phyloP scores from a whole-genome alignment of 1,140 invertebrate species.

The Phymorhynchus buccinoides region DNA sequence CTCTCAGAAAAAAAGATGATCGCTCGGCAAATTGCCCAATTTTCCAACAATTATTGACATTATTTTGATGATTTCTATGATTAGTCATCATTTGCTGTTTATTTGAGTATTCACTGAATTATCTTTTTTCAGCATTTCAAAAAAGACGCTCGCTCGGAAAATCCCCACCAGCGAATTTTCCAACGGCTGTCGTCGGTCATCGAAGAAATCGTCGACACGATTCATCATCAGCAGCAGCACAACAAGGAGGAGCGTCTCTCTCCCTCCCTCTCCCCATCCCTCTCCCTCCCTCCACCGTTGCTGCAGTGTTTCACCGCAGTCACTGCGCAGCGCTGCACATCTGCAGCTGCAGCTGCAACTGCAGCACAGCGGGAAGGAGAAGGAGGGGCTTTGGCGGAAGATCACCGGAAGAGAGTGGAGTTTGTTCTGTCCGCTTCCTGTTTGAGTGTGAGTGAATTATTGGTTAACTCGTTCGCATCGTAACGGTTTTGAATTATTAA shows the following conservation, averaged over 20 bases:
- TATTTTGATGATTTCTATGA: too few species aligned
- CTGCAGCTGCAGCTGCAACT: background rate
- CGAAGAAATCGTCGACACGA: background rate
- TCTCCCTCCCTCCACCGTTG: background rate
- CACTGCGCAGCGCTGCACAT: background rate
- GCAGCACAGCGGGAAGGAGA: background rate
- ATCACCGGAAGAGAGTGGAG: background rate
- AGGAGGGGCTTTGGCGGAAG: background rate
- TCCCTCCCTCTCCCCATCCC: background rate
- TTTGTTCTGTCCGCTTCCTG: background rate
- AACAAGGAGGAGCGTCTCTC: too few species aligned
- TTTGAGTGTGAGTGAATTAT: too few species aligned
- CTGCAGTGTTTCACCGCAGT: constrained; percentile 25
- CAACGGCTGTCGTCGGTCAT: background rate
- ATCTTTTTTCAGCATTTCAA: constrained; percentile 21
- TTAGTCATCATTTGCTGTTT: too few species aligned
- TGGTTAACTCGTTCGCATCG: too few species aligned
- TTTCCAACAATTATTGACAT: too few species aligned
- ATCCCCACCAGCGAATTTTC: background rate
- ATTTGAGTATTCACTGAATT: too few species aligned
- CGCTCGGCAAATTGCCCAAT: too few species aligned
- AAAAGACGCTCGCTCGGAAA: constrained; percentile 22
- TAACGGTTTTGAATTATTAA: too few species aligned
- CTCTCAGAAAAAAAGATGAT: too few species aligned
- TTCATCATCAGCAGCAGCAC: background rate